Conservation (phyloP, 37 sponge, comb jelly and placozoan species). For the Ephydatia muelleri region DNA sequence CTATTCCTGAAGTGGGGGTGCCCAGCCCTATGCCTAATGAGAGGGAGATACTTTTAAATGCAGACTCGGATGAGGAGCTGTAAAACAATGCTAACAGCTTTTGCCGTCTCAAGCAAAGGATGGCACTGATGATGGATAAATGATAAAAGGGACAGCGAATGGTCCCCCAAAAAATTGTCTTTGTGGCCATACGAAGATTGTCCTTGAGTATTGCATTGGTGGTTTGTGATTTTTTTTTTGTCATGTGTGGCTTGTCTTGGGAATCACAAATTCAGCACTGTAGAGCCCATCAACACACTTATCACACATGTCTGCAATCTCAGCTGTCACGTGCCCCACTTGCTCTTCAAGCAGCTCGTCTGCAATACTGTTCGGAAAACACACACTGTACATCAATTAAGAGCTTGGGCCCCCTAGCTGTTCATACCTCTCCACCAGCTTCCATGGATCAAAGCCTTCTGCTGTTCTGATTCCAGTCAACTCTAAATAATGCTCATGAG, state of each 20-base stretch:
- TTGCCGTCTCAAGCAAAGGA: no score
- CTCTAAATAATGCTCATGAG: conserved; percentile 23
- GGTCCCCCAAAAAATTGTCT: no score
- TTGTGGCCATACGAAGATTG: no score
- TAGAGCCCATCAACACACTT: conserved; percentile 31
- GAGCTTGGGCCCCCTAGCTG: background rate
- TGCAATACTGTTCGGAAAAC: conserved; percentile 14
- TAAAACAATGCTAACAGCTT: background rate
- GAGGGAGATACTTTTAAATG: conserved; percentile 51
- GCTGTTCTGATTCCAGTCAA: conserved; percentile 8
- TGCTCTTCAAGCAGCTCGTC: conserved; percentile 43
- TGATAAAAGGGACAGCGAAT: no score
- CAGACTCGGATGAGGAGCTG: conserved; percentile 58
- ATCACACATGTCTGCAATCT: conserved; percentile 38
- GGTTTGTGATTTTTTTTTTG: no score
- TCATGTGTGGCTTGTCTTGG: no score
- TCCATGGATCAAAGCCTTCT: conserved; percentile 35
- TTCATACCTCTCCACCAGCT: conserved; percentile 35
- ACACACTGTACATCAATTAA: background rate
- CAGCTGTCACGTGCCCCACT: conserved; percentile 23
- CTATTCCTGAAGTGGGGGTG: conserved; percentile 56
- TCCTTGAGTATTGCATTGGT: no score
- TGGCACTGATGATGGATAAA: no score
- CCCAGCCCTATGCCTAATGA: conserved; percentile 46
- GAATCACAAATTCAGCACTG: conserved; percentile 22